Conservation (phyloP, 2,797 vertebrate species). For the Spinibarbus caldwelli region DNA sequence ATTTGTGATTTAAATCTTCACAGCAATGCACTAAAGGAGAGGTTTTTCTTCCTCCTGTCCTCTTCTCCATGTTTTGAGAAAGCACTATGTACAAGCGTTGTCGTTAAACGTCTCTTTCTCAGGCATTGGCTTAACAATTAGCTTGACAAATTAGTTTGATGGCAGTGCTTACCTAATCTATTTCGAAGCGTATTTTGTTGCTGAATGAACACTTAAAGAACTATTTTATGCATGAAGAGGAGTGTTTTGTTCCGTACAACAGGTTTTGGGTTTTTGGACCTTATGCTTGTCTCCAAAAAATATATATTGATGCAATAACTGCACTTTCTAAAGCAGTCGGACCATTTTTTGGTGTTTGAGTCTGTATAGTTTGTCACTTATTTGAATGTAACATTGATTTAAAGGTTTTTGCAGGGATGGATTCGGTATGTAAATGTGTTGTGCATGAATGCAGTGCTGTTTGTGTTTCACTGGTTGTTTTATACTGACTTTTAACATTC, state of each 20-base stretch:
- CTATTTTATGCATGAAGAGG: neutral
- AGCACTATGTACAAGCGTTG: neutral
- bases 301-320: neutral
- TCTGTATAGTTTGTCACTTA: constrained; percentile 11
- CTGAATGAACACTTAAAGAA: neutral
- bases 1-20: constrained; percentile 20
- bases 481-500: constrained; percentile 16
- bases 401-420: neutral
- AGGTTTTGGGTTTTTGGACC: neutral
- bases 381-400: constrained; percentile 22
- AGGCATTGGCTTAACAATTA: neutral
- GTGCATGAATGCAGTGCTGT: neutral
- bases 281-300: neutral
- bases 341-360: neutral
- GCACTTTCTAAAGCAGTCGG: neutral
- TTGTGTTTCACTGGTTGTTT: constrained; percentile 22
- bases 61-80: neutral
- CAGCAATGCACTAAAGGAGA: neutral
- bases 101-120: neutral
- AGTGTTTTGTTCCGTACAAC: neutral
- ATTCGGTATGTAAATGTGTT: neutral
- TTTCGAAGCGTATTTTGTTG: neutral
- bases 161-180: neutral
- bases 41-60: neutral
- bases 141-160: neutral